phyloP scores from a whole-genome alignment of 2,888 invertebrate species.

The Ischnura elegans region DNA sequence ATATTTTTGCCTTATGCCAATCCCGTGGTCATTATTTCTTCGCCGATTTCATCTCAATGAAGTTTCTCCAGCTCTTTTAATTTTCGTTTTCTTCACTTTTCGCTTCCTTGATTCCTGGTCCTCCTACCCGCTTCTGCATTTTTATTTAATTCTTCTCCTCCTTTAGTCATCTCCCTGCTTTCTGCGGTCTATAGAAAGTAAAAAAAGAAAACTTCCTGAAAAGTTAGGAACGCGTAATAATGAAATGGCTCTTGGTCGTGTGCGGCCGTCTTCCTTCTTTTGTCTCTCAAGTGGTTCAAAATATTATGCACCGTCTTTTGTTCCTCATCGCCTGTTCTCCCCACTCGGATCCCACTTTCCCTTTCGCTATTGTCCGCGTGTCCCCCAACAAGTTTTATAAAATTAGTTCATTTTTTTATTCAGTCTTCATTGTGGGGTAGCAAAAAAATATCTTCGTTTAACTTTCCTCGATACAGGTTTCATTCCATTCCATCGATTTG shows the following conservation, averaged over 20 bases:
- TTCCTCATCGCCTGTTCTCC: not conserved
- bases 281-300: conserved; percentile 15
- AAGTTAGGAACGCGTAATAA: conserved; percentile 4
- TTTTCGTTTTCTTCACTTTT: not conserved
- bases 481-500: not conserved
- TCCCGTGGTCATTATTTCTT: not conserved
- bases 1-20: too few species aligned
- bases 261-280: conserved; percentile 15
- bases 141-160: not conserved
- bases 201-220: not conserved
- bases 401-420: not conserved
- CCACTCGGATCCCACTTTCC: not conserved
- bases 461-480: not conserved
- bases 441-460: not conserved
- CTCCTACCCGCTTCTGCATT: not conserved
- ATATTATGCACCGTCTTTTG: conserved; percentile 23
- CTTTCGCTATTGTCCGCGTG: not conserved
- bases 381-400: not conserved
- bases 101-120: not conserved
- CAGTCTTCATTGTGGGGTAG: not conserved
- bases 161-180: not conserved
- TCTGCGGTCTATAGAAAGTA: not conserved
- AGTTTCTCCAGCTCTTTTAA: not conserved
- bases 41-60: not conserved
- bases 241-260: not conserved